Evolutionary conservation across 2,797 vertebrate genomes (phyloP).

Genomic region (Streptopelia turtur): DNA sequence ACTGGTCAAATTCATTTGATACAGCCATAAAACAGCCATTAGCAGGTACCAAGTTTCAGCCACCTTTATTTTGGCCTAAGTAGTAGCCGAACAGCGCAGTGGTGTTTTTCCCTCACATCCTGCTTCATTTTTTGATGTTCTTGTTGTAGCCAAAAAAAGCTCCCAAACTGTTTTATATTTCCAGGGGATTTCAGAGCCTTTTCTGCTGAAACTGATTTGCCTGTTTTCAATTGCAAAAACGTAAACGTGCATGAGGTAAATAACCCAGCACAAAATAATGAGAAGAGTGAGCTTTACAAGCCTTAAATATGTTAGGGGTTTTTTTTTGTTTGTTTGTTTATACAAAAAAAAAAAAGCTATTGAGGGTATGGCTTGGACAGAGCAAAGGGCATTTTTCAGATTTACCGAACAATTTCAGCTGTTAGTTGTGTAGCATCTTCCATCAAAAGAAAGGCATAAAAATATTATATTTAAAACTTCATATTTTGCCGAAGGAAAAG

Average conservation of each 20-base stretch:
- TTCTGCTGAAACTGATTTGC: neutral
- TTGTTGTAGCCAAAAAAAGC: neutral
- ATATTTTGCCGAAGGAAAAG: neutral
- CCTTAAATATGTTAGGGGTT: neutral
- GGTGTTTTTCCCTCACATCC: neutral
- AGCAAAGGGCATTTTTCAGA: neutral
- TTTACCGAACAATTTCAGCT: neutral
- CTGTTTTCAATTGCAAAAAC: neutral
- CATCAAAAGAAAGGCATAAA: neutral
- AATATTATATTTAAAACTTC: neutral
- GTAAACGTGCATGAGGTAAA: neutral
- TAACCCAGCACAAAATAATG: neutral
- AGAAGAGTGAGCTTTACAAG: neutral
- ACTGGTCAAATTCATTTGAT: constrained; percentile 9
- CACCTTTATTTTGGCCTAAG: neutral
- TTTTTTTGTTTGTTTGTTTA: neutral
- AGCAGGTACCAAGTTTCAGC: neutral
- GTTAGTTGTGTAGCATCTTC: neutral
- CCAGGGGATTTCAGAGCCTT: neutral
- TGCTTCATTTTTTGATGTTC: neutral
- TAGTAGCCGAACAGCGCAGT: neutral
- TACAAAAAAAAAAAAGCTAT: neutral
- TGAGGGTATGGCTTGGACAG: neutral
- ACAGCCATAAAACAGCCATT: neutral
- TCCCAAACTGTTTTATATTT: neutral